Evolutionary conservation across 2,113 vertebrate genomes (phyloP).

Genomic region (Artemisiospiza belli): DNA sequence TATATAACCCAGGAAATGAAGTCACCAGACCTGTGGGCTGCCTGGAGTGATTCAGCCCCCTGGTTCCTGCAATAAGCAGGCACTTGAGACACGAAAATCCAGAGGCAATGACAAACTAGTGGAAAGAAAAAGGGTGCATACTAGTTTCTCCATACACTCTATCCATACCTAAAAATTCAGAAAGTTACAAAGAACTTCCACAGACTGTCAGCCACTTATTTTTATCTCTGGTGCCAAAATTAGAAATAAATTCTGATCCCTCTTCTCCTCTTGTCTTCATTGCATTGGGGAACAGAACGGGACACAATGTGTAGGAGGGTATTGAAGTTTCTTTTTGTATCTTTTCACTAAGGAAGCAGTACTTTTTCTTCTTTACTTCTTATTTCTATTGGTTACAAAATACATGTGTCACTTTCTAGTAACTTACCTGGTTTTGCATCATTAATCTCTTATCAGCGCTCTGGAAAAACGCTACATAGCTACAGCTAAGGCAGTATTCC

Average conservation of each 20-base stretch:
- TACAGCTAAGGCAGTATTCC: neutral
- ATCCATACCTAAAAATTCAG: neutral
- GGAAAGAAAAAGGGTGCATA: neutral
- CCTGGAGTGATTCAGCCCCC: neutral
- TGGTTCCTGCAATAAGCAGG: slow-evolving; percentile 5
- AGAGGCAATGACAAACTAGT: neutral
- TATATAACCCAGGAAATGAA: slow-evolving; percentile 63
- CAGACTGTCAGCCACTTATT: neutral
- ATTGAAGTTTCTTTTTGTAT: neutral
- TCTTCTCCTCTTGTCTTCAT: slow-evolving; percentile 13
- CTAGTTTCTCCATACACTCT: neutral
- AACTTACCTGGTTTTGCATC: neutral
- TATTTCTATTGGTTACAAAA: neutral
- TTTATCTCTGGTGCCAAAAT: neutral
- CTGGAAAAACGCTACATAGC: neutral
- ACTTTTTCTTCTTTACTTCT: neutral
- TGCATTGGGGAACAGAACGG: neutral
- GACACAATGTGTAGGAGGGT: neutral
- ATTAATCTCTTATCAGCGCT: neutral
- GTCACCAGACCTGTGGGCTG: slow-evolving; percentile 39
- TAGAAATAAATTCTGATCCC: neutral
- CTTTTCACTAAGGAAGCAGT: neutral
- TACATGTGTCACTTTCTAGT: neutral
- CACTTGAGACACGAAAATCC: neutral
- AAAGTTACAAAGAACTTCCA: neutral